A percentile compares a stretch with the other conserved stretches of the same genome.
Conservation (phyloP, 2,113 vertebrate genomes). For the Prinia subflava region DNA sequence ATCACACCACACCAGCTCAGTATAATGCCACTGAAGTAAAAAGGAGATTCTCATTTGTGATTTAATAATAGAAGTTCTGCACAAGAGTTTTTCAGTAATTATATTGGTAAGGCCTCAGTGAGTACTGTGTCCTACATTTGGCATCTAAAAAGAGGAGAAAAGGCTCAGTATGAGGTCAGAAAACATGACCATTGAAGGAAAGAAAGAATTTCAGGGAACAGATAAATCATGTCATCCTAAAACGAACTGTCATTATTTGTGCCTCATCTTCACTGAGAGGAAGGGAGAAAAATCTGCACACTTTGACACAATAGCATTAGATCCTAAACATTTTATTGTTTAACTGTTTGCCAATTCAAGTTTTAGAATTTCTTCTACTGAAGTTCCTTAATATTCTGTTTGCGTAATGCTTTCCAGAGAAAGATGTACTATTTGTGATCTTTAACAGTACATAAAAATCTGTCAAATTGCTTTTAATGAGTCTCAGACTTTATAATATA, state of each 20-base stretch:
- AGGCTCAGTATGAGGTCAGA: not conserved
- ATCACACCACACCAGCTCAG: not conserved
- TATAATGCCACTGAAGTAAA: not conserved
- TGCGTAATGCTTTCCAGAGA: not conserved
- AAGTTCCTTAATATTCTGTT: not conserved
- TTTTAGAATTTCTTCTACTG: not conserved
- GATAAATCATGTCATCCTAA: not conserved
- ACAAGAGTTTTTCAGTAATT: not conserved
- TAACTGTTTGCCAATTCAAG: not conserved
- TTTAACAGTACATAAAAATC: not conserved
- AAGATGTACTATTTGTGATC: not conserved
- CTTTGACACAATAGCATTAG: not conserved
- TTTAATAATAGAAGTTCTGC: not conserved
- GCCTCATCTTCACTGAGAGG: not conserved
- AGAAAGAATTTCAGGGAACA: not conserved
- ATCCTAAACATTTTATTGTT: not conserved
- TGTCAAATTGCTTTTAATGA: not conserved
- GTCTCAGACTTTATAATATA: not conserved
- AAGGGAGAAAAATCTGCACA: not conserved
- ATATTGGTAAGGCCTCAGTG: not conserved
- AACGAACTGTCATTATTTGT: not conserved
- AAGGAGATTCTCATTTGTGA: not conserved
- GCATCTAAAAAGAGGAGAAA: not conserved
- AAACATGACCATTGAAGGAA: not conserved
- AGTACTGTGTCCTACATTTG: not conserved